Evolutionary conservation across 1,140 invertebrate species (phyloP).

Genomic region (Halesus radiatus): DNA sequence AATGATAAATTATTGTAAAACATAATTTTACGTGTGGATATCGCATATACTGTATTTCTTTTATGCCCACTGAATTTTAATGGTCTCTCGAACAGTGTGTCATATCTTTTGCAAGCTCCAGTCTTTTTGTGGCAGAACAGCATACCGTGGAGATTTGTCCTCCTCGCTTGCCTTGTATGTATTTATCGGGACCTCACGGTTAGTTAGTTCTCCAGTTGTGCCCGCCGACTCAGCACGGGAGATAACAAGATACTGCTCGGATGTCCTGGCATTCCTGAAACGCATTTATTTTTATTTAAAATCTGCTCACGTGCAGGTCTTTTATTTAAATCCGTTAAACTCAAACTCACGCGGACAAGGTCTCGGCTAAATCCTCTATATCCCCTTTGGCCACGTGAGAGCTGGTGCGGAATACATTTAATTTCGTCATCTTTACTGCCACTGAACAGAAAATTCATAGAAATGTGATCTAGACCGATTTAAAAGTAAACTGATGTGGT

Average conservation of each 20-base stretch:
- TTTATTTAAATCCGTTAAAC: constrained; percentile 35
- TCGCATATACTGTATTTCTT: too few relatives aligned
- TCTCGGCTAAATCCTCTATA: constrained; percentile 19
- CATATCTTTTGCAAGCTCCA: not conserved
- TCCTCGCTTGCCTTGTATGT: constrained; percentile 11
- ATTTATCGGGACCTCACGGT: constrained; percentile 20
- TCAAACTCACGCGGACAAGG: constrained; percentile 14
- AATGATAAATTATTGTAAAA: too few relatives aligned
- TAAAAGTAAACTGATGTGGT: too few relatives aligned
- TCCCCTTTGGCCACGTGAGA: constrained; percentile 7
- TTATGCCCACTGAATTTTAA: too few relatives aligned
- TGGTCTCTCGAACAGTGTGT: too few relatives aligned
- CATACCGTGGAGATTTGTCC: constrained; percentile 8
- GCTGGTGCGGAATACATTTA: not conserved
- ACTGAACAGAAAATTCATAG: too few relatives aligned
- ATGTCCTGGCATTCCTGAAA: not conserved
- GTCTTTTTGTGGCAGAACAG: not conserved
- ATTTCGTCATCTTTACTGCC: not conserved
- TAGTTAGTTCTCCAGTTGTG: constrained; percentile 14
- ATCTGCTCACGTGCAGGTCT: constrained; percentile 13
- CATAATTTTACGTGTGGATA: too few relatives aligned
- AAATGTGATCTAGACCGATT: too few relatives aligned
- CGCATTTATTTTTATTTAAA: constrained; percentile 29
- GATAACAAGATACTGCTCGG: constrained; percentile 22
- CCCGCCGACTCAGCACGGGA: not conserved